Evolutionary conservation across 2,797 vertebrate species (phyloP).

Genomic region (Poecile montanus): DNA sequence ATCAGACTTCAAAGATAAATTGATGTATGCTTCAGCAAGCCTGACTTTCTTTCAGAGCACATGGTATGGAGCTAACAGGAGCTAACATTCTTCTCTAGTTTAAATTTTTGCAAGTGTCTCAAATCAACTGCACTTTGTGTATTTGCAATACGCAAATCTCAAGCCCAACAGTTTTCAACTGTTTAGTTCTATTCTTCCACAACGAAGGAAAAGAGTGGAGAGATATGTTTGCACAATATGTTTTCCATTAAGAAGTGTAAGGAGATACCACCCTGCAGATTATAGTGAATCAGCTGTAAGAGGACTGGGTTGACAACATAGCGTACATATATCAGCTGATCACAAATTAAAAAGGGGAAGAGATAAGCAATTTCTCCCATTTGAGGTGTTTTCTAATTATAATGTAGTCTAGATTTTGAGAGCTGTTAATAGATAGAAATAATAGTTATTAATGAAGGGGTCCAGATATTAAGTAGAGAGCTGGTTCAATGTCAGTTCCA

Average conservation of each 20-base stretch:
- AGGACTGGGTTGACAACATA: background rate
- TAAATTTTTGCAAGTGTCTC: background rate
- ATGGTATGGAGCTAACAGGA: background rate
- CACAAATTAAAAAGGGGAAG: background rate
- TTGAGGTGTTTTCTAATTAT: background rate
- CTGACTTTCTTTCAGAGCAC: background rate
- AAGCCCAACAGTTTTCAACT: background rate
- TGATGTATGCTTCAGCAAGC: background rate
- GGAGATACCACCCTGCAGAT: background rate
- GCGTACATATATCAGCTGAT: background rate
- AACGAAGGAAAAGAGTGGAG: background rate
- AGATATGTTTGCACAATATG: background rate
- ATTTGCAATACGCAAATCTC: background rate
- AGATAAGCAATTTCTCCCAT: background rate
- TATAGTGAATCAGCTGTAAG: background rate
- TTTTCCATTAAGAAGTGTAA: background rate
- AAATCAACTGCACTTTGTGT: background rate
- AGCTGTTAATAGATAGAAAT: background rate
- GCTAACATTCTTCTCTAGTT: background rate
- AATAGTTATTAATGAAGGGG: background rate
- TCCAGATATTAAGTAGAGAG: background rate
- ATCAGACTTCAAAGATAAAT: background rate
- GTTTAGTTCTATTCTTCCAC: background rate
- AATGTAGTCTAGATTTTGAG: background rate
- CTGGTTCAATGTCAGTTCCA: background rate